Evolutionary conservation across 2,113 vertebrate species (phyloP).

Genomic region (Tupaia tana): DNA sequence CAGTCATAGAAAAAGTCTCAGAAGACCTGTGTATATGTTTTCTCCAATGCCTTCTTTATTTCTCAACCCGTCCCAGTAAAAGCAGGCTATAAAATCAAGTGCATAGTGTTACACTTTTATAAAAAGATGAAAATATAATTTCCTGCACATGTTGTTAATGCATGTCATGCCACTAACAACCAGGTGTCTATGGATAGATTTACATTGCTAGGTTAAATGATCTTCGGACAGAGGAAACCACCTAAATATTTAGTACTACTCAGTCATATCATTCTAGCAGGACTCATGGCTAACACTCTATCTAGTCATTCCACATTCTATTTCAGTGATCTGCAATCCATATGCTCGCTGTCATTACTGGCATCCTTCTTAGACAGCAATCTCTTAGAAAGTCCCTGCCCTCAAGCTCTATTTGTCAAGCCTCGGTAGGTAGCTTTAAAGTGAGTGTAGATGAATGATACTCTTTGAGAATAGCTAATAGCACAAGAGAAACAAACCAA

Average conservation of each 20-base stretch:
- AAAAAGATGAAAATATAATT: background rate
- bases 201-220: background rate
- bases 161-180: background rate
- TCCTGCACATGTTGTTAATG: background rate
- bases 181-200: background rate
- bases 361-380: background rate
- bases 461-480: background rate
- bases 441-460: background rate
- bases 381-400: background rate
- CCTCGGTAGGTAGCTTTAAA: background rate
- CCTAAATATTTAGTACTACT: background rate
- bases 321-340: background rate
- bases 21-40: background rate
- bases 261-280: background rate
- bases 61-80: background rate
- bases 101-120: background rate
- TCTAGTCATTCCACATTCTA: background rate
- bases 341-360: background rate
- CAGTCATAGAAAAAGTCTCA: background rate
- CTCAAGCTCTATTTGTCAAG: background rate
- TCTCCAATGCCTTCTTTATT: background rate
- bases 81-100: conserved; percentile 29
- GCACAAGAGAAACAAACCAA: conserved; percentile 8
- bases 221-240: background rate
- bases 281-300: background rate